A percentile compares a stretch with the other conserved stretches of the same genome.
Conservation (phyloP, 2,888 invertebrate genomes). For the Erebia epiphron region DNA sequence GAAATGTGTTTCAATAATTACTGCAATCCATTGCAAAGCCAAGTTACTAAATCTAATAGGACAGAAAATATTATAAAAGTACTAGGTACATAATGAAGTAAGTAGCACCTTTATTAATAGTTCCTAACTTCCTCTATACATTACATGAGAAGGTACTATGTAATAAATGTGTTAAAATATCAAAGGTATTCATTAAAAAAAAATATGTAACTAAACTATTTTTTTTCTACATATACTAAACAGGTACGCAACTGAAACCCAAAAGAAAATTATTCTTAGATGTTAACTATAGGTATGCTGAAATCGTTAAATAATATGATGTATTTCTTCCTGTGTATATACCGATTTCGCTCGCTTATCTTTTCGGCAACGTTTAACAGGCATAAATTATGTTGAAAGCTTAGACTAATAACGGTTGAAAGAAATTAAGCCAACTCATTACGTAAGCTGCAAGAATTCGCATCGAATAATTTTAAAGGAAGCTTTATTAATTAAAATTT, state of each 20-base stretch:
- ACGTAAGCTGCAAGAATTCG: slow-evolving; percentile 21
- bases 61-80: no score
- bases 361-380: slow-evolving; percentile 4
- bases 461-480: slow-evolving; percentile 23
- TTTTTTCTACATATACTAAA: no score
- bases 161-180: neutral
- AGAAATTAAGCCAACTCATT: slow-evolving; percentile 29
- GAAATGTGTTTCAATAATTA: no score
- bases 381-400: slow-evolving; percentile 29
- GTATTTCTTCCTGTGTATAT: slow-evolving; percentile 1
- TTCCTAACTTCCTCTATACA: no score
- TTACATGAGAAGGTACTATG: no score
- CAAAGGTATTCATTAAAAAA: no score
- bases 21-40: no score
- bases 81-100: no score
- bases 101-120: no score
- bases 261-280: neutral
- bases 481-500: neutral
- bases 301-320: slow-evolving; percentile 9
- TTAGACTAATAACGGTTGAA: no score
- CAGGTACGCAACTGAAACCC: neutral
- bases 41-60: no score
- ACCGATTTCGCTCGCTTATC: neutral
- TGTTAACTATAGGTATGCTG: neutral
- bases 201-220: neutral